These are phyloP conservation scores for Mico argentatus DNA, from an alignment of 2,797 vertebrate genomes.

Conservation along the genomic window DNA sequence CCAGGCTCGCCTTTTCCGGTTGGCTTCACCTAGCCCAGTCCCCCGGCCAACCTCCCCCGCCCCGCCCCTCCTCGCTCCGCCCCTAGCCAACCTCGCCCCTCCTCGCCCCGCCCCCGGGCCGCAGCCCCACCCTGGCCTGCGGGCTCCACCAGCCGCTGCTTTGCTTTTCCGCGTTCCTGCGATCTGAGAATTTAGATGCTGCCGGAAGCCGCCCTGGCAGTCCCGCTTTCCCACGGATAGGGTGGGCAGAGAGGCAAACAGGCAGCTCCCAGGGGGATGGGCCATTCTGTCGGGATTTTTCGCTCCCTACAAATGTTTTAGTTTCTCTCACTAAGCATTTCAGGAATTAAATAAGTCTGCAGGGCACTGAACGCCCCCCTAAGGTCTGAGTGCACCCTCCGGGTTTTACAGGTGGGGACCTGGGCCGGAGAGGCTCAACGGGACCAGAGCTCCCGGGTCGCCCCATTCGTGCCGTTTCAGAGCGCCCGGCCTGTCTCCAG, in stretches of 20 bases:
- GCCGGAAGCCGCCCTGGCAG: neutral
- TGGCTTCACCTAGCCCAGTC: neutral
- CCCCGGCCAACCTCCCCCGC: neutral
- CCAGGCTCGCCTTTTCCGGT: neutral
- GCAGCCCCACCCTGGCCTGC: fast-evolving
- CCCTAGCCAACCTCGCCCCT: too few species aligned
- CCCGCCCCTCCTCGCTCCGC: too few species aligned
- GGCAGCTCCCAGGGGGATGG: too few species aligned
- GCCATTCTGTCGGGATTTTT: neutral
- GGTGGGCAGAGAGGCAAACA: neutral
- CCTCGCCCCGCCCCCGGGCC: fast-evolving
- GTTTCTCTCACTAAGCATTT: neutral
- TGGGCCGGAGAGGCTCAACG: neutral
- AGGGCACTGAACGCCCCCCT: neutral
- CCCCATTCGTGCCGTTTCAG: neutral
- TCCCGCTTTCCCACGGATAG: too few species aligned
- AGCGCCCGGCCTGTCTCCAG: neutral
- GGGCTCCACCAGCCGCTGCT: fast-evolving
- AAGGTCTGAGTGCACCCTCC: neutral
- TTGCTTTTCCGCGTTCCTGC: neutral
- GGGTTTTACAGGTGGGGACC: neutral
- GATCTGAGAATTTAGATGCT: fast-evolving
- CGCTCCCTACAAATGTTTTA: neutral
- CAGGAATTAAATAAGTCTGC: neutral
- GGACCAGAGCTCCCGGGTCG: neutral